Evolutionary conservation across 1,140 invertebrate genomes (phyloP), one percentile per base, ranked within the genome.

Genomic region (Lucilia sericata): DNA sequence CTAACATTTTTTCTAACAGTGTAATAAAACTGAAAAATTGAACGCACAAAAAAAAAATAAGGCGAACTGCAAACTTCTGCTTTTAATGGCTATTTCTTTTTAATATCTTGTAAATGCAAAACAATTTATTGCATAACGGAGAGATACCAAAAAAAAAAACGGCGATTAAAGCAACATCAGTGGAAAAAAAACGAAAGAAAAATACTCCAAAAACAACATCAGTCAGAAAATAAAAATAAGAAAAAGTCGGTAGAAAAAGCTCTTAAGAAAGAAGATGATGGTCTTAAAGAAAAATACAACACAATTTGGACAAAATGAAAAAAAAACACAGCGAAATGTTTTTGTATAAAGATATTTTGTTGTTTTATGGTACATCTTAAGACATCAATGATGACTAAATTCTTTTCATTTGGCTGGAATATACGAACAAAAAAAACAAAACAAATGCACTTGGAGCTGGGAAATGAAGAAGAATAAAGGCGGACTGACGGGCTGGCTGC

Each of bases 51-150:
- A 30, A 30, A 21, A 70, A 19, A 19, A 5, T 19, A 8, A 70
- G 21, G n/a, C n/a, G 19, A 19, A 70, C 9, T 70, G n/a, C 19
- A 70, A 60, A 70, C 65, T 49, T 80, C 42, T 80, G 76, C 76
- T 49, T 80, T 80, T 80, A 80, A 80, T 80, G 76, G 76, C 10
- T 80, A 80, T 80, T 80, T 80, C 42, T 80, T 80, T 80, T 80
- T 80, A 80, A 80, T 80, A 80, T 80, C 76, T 80, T 80, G 76
- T 80, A 80, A 80, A 80, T 80, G 76, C 76, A 80, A 80, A 80
- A 49, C 76, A 80, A 80, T 80, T 80, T 80, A 80, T 80, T 80
- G 76, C 76, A 80, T 80, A 80, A 80, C 76, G 76, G 76, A 49
- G 42, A 80, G 42, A 78, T 47, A 49, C 42, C n/a, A n/a, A 51